Evolutionary conservation across 30 jellyfish, hydroid and myxozoan genomes (phyloP), one percentile per base, ranked within the genome.

Genomic region (Aurelia sp.): DNA sequence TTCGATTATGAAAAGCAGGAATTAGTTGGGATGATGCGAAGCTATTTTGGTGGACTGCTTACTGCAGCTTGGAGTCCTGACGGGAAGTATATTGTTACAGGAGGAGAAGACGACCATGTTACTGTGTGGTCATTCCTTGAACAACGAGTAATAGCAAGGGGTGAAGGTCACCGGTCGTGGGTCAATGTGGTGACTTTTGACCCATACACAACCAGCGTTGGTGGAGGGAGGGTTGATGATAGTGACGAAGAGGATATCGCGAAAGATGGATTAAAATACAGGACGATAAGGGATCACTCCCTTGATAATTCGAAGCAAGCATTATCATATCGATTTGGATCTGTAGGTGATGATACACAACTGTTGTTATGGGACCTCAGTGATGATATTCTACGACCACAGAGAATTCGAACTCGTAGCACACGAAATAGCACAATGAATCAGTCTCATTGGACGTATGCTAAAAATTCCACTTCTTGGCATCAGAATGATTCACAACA

Each of bases 41-140:
- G 96, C 61, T 93, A 93, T 73, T 93, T 93, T 83, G 98, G 97
- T 35, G 98, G 98, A 60, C 67, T 93, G 73, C 84, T 93, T 48
- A 81, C 97, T 23, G 98, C 93, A 17, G 86, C 96, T 11, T 93
- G 98, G 98, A 93, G 98, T 78, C 98, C 98, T 16, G 98, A 93
- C 75, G 98, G 98, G 18, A 85, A 79, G 31, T 93, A 93, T 63
- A 88, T 93, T 20, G 97, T 93, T 2, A 93, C 98, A 13, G 98
- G 98, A 6, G 98, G 98, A 11, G 98, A 93, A 71, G 98, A 93
- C 63, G 98, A 93, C 63, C 84, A 89, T 37, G 92, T 93, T 11
- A 93, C 97, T n/a, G 94, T 93, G 7, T 93, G 98, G 98, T 93
- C 98, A 5, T 93, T 89, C 82, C 86, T 20, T 10, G 98, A 93